These are phyloP conservation scores for Mesaphorura yosii DNA, from an alignment of 1,140 invertebrate genomes.

Conservation along the genomic window DNA sequence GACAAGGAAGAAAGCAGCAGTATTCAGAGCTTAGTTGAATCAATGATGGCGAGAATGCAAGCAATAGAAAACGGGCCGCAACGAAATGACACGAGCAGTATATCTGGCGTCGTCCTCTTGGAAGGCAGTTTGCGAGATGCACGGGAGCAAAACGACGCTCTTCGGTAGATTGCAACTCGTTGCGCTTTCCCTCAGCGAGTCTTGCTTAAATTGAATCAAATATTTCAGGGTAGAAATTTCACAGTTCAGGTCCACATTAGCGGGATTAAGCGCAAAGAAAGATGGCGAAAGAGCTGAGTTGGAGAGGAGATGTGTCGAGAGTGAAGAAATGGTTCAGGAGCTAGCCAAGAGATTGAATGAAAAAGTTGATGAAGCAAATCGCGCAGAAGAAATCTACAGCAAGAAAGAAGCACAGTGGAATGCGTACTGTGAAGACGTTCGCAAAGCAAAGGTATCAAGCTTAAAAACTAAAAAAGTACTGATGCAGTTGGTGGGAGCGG, in stretches of 20 bases:
- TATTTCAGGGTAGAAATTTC: background rate
- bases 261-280: background rate
- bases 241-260: background rate
- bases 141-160: constrained; percentile 18
- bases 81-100: too few relatives aligned
- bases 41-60: constrained; percentile 9
- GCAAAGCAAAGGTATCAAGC: constrained; percentile 6
- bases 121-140: constrained; percentile 17
- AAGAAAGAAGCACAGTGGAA: constrained; percentile 3
- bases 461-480: background rate
- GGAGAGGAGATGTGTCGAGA: background rate
- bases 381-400: background rate
- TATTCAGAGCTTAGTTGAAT: constrained; percentile 12
- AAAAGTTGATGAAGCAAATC: background rate
- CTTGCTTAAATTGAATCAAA: background rate
- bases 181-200: background rate
- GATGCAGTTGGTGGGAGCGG: background rate
- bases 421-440: background rate
- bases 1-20: constrained; percentile 12
- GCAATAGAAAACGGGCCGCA: too few relatives aligned
- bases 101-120: background rate
- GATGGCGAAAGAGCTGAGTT: background rate
- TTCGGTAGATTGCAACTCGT: background rate
- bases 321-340: background rate
- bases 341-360: background rate